A percentile compares a stretch with the other conserved stretches of the same genome.
These are phyloP conservation scores for Corydoras sp. DNA, from an alignment of 2,113 vertebrate species.

Conservation along the genomic window DNA sequence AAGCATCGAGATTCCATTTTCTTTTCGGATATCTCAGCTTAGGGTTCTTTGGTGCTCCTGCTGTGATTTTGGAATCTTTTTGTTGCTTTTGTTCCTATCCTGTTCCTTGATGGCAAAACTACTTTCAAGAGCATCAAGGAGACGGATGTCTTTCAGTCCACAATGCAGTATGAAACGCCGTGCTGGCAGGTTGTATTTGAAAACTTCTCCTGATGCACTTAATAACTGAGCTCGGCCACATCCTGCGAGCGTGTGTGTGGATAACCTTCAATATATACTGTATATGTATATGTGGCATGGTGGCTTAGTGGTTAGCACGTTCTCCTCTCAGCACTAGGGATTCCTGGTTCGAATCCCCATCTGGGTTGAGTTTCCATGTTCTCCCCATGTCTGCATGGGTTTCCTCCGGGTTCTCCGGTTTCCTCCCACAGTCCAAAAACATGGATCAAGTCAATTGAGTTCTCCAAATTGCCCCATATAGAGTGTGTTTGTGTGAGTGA, in stretches of 20 bases:
- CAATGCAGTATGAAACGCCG: conserved; percentile 31
- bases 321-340: too few relatives aligned
- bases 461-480: too few relatives aligned
- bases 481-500: too few relatives aligned
- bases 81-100: neutral
- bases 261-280: neutral
- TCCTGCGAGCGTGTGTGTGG: neutral
- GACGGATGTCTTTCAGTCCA: conserved; percentile 41
- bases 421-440: too few relatives aligned
- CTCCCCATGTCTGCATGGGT: too few relatives aligned
- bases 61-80: conserved; percentile 47
- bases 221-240: conserved; percentile 23
- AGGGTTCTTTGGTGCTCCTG: conserved; percentile 34
- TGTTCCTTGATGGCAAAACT: conserved; percentile 45
- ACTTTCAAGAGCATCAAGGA: conserved; percentile 49
- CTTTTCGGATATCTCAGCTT: conserved; percentile 47
- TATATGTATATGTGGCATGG: too few relatives aligned
- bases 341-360: too few relatives aligned
- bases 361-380: too few relatives aligned
- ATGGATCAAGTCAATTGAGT: too few relatives aligned
- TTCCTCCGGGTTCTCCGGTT: too few relatives aligned
- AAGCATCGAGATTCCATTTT: conserved; percentile 49
- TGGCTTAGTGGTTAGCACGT: too few relatives aligned
- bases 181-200: conserved; percentile 29
- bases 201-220: conserved; percentile 29